Evolutionary conservation across 2,888 invertebrate species (phyloP), one percentile per base, ranked within the genome.

Genomic region (Melanostoma mellinum): DNA sequence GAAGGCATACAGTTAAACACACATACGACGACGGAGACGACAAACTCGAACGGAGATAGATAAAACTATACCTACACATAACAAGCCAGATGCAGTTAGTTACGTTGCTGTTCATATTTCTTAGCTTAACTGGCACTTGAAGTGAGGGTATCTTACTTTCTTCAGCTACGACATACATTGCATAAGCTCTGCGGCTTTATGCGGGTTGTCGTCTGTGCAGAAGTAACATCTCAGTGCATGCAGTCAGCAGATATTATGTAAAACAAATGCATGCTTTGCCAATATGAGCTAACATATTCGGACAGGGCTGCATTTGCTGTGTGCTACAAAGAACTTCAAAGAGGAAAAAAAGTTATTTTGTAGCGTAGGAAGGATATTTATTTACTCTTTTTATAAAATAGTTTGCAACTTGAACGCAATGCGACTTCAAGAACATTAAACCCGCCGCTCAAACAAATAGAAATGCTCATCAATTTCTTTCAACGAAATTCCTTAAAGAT

Each of bases 181-280:
- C 63, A 63, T 71, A 53, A 60, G 42, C 55, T 53, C 35, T 75
- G 74, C 55, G 67, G 79, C 74, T 63, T 74, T 53, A 52, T 6
- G 8, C 42, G 35, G 35, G 8, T 20, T 33, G 6, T 10, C 38
- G 8, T 33, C 20, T 32, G 30, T 36, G 33, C 10, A 33, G 10
- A 42, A 42, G 38, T 58, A 35, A 38, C 36, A 52, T 52, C 52
- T 32, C 32, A 60, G 32, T 52, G 10, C 50, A 58, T 36, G 48
- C 6, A 63, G 8, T 20, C 20, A 63, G 52, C 46, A 71, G 76
- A 61, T 77, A 81, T 68, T 73, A 56, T 81, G 72, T 56, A 61
- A 72, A 77, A 44, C 42, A 50, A 76, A 80, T 75, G 58, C 71
- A 72, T 58, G 20, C 20, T 71, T 38, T 67, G 44, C 55, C 53